Evolutionary conservation across 1,140 invertebrate genomes (phyloP).

Genomic region (Thereuonema tuberculata): DNA sequence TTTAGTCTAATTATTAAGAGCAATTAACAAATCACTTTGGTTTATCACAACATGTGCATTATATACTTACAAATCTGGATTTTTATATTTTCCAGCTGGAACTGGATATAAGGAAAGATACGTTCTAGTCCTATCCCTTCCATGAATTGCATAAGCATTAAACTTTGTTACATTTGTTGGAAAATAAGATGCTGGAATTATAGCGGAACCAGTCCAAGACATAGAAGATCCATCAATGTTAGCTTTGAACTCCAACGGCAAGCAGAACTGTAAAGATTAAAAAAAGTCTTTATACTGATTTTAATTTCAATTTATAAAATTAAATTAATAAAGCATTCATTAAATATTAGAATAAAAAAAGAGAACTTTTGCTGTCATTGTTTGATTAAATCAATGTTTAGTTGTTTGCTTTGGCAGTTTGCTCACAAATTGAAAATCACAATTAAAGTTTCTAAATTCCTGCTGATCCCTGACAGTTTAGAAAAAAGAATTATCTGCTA

Average conservation of each 20-base stretch:
- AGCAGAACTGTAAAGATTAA: conserved; percentile 21
- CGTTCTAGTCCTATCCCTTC: conserved; percentile 28
- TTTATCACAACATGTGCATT: too few relatives aligned
- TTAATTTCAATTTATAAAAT: too few relatives aligned
- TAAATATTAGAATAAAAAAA: not conserved
- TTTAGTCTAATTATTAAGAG: not conserved
- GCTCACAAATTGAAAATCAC: too few relatives aligned
- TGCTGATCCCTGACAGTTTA: too few relatives aligned
- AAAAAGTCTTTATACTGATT: too few relatives aligned
- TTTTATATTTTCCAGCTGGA: conserved; percentile 26
- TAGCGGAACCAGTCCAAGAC: conserved; percentile 31
- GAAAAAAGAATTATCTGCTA: too few relatives aligned
- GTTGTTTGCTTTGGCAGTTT: too few relatives aligned
- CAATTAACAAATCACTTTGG: too few relatives aligned
- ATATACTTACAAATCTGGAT: conserved; percentile 39
- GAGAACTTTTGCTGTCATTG: too few relatives aligned
- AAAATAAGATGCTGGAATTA: conserved; percentile 32
- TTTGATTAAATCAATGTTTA: too few relatives aligned
- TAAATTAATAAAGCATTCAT: too few relatives aligned
- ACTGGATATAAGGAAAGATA: conserved; percentile 39
- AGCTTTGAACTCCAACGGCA: conserved; percentile 29
- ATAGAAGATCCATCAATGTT: conserved; percentile 13
- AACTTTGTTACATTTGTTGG: conserved; percentile 35
- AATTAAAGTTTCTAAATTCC: too few relatives aligned
- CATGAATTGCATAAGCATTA: conserved; percentile 45